phyloP scores from a whole-genome alignment of 2,888 invertebrate species.

The Platycheirus rosarum region DNA sequence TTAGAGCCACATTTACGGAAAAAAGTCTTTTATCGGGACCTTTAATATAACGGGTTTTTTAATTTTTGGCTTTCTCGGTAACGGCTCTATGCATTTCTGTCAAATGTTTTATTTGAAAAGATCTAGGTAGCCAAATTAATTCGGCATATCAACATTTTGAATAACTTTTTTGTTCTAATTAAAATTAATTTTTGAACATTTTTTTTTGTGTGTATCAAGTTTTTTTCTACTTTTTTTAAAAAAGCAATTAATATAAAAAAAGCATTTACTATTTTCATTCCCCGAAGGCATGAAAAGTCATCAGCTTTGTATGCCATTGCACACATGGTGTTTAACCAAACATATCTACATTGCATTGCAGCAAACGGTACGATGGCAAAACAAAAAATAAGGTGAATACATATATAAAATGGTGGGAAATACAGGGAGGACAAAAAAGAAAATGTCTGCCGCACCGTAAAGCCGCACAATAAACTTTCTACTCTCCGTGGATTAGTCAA shows the following conservation, averaged over 20 bases:
- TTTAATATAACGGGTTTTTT: too few relatives aligned
- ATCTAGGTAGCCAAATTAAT: too few relatives aligned
- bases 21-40: too few relatives aligned
- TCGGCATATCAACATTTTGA: too few relatives aligned
- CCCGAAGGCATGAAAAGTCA: constrained; percentile 62
- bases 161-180: too few relatives aligned
- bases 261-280: constrained; percentile 55
- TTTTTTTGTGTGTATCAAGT: not conserved
- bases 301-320: constrained; percentile 57
- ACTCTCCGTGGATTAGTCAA: constrained; percentile 69
- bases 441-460: constrained; percentile 58
- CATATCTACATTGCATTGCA: constrained; percentile 57
- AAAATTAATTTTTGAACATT: too few relatives aligned
- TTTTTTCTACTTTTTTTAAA: constrained; percentile 3
- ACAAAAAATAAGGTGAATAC: too few relatives aligned
- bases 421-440: constrained; percentile 6
- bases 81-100: too few relatives aligned
- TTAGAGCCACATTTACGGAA: too few relatives aligned
- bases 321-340: constrained; percentile 63
- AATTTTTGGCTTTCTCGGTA: too few relatives aligned
- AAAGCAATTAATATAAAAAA: constrained; percentile 43
- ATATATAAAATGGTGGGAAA: constrained; percentile 6
- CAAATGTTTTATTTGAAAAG: too few relatives aligned
- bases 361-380: not conserved
- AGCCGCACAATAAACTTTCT: constrained; percentile 69